Conservation (phyloP, 2,797 vertebrate species). For the Phataginus tetradactyla region DNA sequence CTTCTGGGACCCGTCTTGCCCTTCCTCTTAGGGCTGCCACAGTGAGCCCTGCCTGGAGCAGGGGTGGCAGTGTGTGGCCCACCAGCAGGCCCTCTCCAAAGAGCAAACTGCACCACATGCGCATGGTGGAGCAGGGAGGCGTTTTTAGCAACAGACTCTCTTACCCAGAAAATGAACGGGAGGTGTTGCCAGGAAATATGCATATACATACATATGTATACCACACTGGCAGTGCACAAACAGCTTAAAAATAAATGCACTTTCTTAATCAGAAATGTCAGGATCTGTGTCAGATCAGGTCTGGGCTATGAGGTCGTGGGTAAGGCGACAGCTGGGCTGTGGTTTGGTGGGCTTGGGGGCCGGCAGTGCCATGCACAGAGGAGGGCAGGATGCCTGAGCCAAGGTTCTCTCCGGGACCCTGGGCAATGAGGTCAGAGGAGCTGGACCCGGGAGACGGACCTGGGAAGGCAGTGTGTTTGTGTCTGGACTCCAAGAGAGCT, state of each 20-base stretch:
- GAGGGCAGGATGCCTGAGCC: background rate
- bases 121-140: background rate
- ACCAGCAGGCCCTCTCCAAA: background rate
- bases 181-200: constrained; percentile 29
- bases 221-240: background rate
- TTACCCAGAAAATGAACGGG: constrained; percentile 45
- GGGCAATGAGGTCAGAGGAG: background rate
- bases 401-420: background rate
- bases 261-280: background rate
- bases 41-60: background rate
- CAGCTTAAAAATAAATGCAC: background rate
- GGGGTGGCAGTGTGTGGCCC: background rate
- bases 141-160: constrained; percentile 53
- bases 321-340: background rate
- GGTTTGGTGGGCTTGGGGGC: background rate
- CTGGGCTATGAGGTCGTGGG: background rate
- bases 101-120: rapidly evolving
- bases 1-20: background rate
- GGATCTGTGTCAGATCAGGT: background rate
- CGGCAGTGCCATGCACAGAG: background rate
- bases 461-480: background rate
- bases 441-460: background rate
- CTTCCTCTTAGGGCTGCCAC: background rate
- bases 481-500: background rate
- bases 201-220: background rate